Evolutionary conservation across 2,888 invertebrate species (phyloP).

Genomic region (Pyrrhia umbra): DNA sequence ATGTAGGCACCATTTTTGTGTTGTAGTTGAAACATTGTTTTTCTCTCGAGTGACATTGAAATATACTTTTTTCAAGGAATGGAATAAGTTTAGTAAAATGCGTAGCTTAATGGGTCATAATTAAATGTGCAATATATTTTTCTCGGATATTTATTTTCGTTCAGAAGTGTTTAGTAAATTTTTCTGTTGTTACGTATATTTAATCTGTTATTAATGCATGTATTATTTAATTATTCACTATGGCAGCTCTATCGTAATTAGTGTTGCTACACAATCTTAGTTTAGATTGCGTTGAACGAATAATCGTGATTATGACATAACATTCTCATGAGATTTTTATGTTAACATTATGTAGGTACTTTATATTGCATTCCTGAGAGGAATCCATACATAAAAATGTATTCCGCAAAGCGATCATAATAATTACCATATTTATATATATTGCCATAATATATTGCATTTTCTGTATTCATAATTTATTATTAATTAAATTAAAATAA

Average conservation of each 20-base stretch:
- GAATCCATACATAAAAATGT: conserved; percentile 1
- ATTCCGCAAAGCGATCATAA: conserved; percentile 1
- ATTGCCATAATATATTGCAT: conserved; percentile 28
- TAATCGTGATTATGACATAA: conserved; percentile 7
- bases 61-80: no score
- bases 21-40: no score
- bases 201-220: conserved; percentile 5
- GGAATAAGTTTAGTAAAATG: not conserved
- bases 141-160: conserved; percentile 16
- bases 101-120: conserved; percentile 8
- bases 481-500: not conserved
- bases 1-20: not conserved
- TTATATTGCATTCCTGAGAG: conserved; percentile 29
- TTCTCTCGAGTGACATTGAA: no score
- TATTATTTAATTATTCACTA: conserved; percentile 4
- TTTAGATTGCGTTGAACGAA: not conserved
- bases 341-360: not conserved
- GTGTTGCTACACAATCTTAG: conserved; percentile 1
- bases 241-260: conserved; percentile 19
- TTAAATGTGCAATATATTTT: conserved; percentile 38
- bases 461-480: conserved; percentile 5
- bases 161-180: conserved; percentile 14
- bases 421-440: not conserved
- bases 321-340: conserved; percentile 15
- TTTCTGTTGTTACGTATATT: conserved; percentile 6